phyloP scores from a whole-genome alignment of 1,140 invertebrate species.

The Arion vulgaris region DNA sequence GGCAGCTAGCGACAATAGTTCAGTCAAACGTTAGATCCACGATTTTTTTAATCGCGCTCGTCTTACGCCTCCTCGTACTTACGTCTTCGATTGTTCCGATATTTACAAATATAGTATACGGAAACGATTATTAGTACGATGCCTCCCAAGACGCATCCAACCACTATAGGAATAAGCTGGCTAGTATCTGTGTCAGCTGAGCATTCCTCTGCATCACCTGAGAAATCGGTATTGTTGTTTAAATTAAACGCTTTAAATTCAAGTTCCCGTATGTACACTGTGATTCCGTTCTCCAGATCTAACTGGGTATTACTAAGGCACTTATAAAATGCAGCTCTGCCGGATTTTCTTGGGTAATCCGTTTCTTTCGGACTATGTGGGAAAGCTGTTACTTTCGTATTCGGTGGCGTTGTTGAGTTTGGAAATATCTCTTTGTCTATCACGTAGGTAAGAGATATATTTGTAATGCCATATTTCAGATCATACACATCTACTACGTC shows the following conservation, averaged over 20 bases:
- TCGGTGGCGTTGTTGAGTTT: background rate
- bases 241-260: background rate
- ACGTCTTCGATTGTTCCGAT: background rate
- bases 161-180: background rate
- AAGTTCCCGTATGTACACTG: background rate
- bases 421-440: background rate
- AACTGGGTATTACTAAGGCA: background rate
- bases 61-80: too few species aligned
- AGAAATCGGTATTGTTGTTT: background rate
- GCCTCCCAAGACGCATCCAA: background rate
- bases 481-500: too few species aligned
- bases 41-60: too few species aligned
- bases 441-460: background rate
- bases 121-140: background rate
- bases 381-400: background rate
- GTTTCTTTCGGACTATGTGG: background rate
- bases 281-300: background rate
- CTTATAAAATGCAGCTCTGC: background rate
- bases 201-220: background rate
- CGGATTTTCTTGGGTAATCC: conserved; percentile 1
- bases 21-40: too few species aligned
- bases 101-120: background rate
- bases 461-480: background rate
- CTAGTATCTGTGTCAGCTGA: background rate
- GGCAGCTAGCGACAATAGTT: too few species aligned